phyloP scores from a whole-genome alignment of 2,113 vertebrate species.

The Rhipidura dahli region DNA sequence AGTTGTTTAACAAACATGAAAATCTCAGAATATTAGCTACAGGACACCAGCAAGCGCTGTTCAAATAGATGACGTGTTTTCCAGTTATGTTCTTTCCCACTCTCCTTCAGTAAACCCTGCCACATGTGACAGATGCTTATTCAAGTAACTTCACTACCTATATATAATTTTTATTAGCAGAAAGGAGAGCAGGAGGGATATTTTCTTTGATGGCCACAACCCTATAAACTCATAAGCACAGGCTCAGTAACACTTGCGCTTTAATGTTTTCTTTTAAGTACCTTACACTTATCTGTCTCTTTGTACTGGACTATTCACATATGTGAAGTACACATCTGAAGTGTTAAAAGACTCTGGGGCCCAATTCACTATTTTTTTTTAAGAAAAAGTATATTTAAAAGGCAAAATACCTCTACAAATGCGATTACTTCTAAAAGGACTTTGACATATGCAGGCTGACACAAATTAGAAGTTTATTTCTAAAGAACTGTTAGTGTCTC shows the following conservation, averaged over 20 bases:
- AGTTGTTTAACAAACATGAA: slow-evolving; percentile 17
- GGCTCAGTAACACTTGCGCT: neutral
- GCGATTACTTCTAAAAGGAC: neutral
- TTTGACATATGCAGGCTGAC: neutral
- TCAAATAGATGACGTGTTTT: slow-evolving; percentile 34
- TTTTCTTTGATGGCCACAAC: neutral
- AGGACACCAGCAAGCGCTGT: slow-evolving; percentile 62
- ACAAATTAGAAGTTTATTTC: neutral
- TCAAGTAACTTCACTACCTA: slow-evolving; percentile 47
- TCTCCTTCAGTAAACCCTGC: neutral
- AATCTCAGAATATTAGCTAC: slow-evolving; percentile 54
- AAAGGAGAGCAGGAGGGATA: neutral
- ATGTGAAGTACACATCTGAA: neutral
- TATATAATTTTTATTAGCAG: neutral
- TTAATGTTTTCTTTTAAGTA: neutral
- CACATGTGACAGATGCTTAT: neutral
- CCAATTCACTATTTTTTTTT: neutral
- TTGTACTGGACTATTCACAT: neutral
- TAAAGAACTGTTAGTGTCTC: neutral
- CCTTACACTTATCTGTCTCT: neutral
- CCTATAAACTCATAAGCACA: neutral
- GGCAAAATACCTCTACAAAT: neutral
- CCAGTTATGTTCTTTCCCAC: slow-evolving; percentile 1
- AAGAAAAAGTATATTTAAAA: neutral
- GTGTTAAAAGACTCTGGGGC: neutral